phyloP scores from a whole-genome alignment of 1,140 invertebrate genomes.

The Gerris buenoi region DNA sequence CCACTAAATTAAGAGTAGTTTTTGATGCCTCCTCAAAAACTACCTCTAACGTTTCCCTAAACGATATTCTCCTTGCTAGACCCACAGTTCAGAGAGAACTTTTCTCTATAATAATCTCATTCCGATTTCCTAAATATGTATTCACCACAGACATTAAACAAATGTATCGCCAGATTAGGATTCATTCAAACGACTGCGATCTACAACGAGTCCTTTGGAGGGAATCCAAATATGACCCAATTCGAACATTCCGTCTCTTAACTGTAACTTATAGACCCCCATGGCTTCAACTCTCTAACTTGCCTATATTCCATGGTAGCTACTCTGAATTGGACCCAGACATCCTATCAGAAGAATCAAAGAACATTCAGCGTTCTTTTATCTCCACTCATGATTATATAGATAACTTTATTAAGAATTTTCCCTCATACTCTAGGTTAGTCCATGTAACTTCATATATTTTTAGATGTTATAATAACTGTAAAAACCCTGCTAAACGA shows the following conservation, averaged over 20 bases:
- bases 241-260: neutral
- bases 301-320: neutral
- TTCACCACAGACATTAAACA: neutral
- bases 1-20: neutral
- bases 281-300: slow-evolving; percentile 17
- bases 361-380: neutral
- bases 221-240: neutral
- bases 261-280: slow-evolving; percentile 3
- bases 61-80: neutral
- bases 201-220: neutral
- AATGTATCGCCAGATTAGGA: neutral
- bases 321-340: too few species aligned
- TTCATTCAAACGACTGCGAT: neutral
- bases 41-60: neutral
- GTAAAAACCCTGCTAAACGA: neutral
- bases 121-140: neutral
- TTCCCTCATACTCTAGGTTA: neutral
- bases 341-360: neutral
- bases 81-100: neutral
- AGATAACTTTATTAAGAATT: neutral
- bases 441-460: neutral
- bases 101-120: neutral
- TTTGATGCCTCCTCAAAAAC: neutral
- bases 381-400: neutral
- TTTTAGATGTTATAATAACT: neutral